Base-by-base conservation (phyloP, 2,888 invertebrate genomes). In the Lithophane socia region DNA sequence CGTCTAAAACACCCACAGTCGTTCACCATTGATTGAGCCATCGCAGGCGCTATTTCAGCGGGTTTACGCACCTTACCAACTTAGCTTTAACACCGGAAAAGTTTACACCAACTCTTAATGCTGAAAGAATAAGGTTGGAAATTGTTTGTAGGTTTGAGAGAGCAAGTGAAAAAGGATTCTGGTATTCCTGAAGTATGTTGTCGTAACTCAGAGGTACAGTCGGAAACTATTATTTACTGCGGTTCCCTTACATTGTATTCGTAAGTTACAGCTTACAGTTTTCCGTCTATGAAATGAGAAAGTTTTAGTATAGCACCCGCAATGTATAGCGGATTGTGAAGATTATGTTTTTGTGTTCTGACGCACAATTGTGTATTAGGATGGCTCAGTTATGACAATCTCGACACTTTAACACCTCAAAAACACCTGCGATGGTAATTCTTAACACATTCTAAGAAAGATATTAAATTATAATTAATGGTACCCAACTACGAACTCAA, bases 191-290 rank as follows among this genome's bases (percentile, higher is more conserved):
- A 94, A 94, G 94, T 94, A 93, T 93, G 92, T 91, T 90, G 94
- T 93, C 94, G 93, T 96, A 96, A 95, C 94, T 96, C 95, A 95
- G 90, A 91, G 88, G 91, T 92, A 93, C 92, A 92, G 94, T 94
- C 95, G 93, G 94, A 94, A 94, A 95, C 93, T 95, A 95, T 96
- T 94, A 95, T 94, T 94, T 95, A 94, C 92, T 96, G 96, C 89
- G 96, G 96, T 95, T 94, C 90, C 82, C 89, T 92, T 92, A 95
- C 95, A 95, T 93, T 95, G 96, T 94, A 93, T 92, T 87, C 91
- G 92, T 92, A 87, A 92, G 93, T 93, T 93, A 93, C 92, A 93
- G 91, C 92, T 92, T 92, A 91, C 92, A 91, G 91, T 92, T 93
- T 93, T 88, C 93, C 92, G 92, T 91, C 91, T 92, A 92, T 92